Evolutionary conservation across 2,797 vertebrate genomes (phyloP).

Genomic region (Pseudopleuronectes americanus): DNA sequence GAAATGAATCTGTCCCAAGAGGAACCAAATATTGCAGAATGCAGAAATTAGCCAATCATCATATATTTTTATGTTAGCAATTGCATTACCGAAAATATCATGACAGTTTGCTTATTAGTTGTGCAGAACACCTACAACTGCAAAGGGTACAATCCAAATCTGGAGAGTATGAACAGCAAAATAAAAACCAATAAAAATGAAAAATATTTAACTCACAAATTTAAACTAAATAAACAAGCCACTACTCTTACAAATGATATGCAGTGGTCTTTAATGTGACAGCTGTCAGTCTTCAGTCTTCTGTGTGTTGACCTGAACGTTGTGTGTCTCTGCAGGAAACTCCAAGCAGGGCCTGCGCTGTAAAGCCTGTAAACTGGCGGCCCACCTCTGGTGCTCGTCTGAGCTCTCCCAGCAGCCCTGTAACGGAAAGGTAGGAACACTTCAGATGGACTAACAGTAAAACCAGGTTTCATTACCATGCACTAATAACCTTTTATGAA

Average conservation of each 20-base stretch:
- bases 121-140: too few species aligned
- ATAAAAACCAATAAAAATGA: too few species aligned
- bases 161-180: neutral
- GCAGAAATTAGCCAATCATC: too few species aligned
- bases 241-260: too few species aligned
- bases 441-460: neutral
- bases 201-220: too few species aligned
- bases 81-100: too few species aligned
- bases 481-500: constrained; percentile 10
- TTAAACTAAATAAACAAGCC: too few species aligned
- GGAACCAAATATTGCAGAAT: too few species aligned
- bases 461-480: constrained; percentile 1
- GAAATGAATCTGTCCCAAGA: too few species aligned
- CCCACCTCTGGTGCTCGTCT: constrained; percentile 92
- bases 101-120: too few species aligned
- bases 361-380: constrained; percentile 89
- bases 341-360: constrained; percentile 94
- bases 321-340: constrained; percentile 82
- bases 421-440: constrained; percentile 86
- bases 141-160: too few species aligned
- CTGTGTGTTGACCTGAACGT: constrained; percentile 3
- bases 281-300: neutral
- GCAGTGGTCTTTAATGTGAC: neutral
- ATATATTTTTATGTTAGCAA: too few species aligned
- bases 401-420: constrained; percentile 91